These are phyloP conservation scores for Brachionus asplanchnoidis DNA, from an alignment of 1,140 invertebrate genomes.

Conservation along the genomic window DNA sequence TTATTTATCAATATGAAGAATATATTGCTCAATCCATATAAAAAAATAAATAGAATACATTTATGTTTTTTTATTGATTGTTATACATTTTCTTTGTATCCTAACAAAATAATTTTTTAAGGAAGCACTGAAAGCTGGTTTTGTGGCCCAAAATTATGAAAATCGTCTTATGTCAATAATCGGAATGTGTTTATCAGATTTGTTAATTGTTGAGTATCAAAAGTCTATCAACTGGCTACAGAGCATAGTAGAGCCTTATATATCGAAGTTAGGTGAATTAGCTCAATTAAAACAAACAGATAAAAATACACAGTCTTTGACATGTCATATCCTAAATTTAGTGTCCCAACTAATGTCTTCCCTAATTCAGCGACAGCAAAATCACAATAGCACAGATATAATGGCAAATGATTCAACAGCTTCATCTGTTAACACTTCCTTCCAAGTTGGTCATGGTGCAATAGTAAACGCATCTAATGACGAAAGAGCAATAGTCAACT, in stretches of 20 bases:
- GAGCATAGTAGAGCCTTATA: slow-evolving; percentile 16
- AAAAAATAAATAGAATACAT: too few relatives aligned
- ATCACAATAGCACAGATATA: slow-evolving; percentile 11
- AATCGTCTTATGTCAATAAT: slow-evolving; percentile 39
- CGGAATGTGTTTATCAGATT: slow-evolving; percentile 37
- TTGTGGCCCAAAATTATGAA: slow-evolving; percentile 36
- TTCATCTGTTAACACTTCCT: slow-evolving; percentile 6
- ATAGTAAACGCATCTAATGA: slow-evolving; percentile 8
- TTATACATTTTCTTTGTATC: too few relatives aligned
- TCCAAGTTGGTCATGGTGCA: background rate
- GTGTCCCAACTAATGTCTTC: slow-evolving; percentile 35
- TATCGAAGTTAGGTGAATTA: background rate
- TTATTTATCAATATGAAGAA: too few relatives aligned
- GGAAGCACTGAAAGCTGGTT: background rate
- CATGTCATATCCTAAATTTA: slow-evolving; percentile 28
- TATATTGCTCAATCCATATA: too few relatives aligned
- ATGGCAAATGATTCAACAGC: slow-evolving; percentile 21
- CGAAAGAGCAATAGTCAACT: slow-evolving; percentile 29
- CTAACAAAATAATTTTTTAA: background rate
- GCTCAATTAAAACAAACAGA: slow-evolving; percentile 27
- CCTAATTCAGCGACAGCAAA: slow-evolving; percentile 28
- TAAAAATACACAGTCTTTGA: slow-evolving; percentile 23
- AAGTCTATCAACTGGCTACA: slow-evolving; percentile 16
- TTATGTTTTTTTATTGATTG: too few relatives aligned
- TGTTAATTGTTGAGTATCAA: background rate